Evolutionary conservation across 1,140 invertebrate species (phyloP).

Genomic region (Drosophila malerkotliana): DNA sequence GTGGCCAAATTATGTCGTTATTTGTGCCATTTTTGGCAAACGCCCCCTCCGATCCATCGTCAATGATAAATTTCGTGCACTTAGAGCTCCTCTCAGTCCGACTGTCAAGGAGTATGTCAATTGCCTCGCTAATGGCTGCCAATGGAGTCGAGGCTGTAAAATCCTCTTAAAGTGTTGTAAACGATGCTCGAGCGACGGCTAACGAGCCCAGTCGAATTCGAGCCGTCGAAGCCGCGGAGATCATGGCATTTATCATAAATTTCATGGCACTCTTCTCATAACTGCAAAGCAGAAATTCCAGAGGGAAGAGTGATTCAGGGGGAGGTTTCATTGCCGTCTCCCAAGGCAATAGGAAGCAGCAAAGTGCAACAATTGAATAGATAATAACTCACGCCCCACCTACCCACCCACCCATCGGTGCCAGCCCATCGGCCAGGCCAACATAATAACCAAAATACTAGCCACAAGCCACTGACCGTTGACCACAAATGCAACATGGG

Average conservation of each 20-base stretch:
- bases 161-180: slow-evolving; percentile 77
- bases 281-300: slow-evolving; percentile 33
- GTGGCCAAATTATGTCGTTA: slow-evolving; percentile 76
- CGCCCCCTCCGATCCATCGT: slow-evolving; percentile 43
- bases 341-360: slow-evolving; percentile 68
- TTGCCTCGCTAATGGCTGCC: slow-evolving; percentile 77
- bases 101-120: slow-evolving; percentile 76
- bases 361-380: slow-evolving; percentile 83
- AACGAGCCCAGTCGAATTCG: slow-evolving; percentile 55
- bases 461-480: slow-evolving; percentile 73
- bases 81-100: slow-evolving; percentile 52
- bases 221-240: slow-evolving; percentile 13
- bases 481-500: slow-evolving; percentile 48
- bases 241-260: slow-evolving; percentile 71
- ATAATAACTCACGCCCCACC: slow-evolving; percentile 84
- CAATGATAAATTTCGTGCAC: slow-evolving; percentile 75
- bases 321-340: slow-evolving; percentile 29
- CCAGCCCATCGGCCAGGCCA: slow-evolving; percentile 29
- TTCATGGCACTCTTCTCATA: slow-evolving; percentile 51
- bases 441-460: slow-evolving; percentile 51
- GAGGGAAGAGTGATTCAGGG: slow-evolving; percentile 3
- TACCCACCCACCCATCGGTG: slow-evolving; percentile 47
- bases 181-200: slow-evolving; percentile 63
- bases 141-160: slow-evolving; percentile 48
- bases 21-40: slow-evolving; percentile 80